Evolutionary conservation across 2,113 vertebrate genomes (phyloP), one percentile per base, ranked within the genome.

Genomic region (Anas platyrhynchos): DNA sequence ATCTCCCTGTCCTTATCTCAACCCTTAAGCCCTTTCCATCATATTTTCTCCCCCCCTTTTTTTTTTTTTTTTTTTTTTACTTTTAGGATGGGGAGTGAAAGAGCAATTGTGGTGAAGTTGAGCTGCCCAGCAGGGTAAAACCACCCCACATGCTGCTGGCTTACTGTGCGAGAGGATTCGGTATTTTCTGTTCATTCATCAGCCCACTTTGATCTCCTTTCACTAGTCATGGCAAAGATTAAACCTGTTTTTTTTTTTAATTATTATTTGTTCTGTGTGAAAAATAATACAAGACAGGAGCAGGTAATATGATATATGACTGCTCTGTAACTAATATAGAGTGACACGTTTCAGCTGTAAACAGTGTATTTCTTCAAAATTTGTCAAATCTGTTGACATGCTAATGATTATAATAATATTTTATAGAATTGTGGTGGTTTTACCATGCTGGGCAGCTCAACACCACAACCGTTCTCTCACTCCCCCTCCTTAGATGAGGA

Each of bases 171-270:
- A 77, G 74, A 54, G 29, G 46, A 22, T 66, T 27, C 32, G 46
- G 8, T 81, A 38, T 66, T 95, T 86, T 93, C 38, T 69, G 22
- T 87, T 81, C 10, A 41, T 87, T 84, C 61, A 43, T 36, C 34
- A 88, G 32, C 20, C 62, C 88, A 26, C 41, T 90, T 94, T 94
- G 71, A 79, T 92, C 52, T 62, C 31, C 34, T 89, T 86, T 87
- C 25, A 32, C 31, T 80, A 34, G 14, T n/a, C 63, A 67, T 9
- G 31, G 36, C 29, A 68, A 76, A 76, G 58, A 68, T 93, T 21
- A 81, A 82, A 61, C 13, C 2, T 46, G 44, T 82, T 38, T 38
- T 38, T 38, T 44, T 89, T 44, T 26, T 0, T 52, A 46, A 46
- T 52, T 82, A 43, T 50, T 52, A 52, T 13, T 61, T 10, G 1